A percentile compares a stretch with the other conserved stretches of the same genome.
Conservation (phyloP, 1,140 invertebrate species). For the Mactra quadrangularis region DNA sequence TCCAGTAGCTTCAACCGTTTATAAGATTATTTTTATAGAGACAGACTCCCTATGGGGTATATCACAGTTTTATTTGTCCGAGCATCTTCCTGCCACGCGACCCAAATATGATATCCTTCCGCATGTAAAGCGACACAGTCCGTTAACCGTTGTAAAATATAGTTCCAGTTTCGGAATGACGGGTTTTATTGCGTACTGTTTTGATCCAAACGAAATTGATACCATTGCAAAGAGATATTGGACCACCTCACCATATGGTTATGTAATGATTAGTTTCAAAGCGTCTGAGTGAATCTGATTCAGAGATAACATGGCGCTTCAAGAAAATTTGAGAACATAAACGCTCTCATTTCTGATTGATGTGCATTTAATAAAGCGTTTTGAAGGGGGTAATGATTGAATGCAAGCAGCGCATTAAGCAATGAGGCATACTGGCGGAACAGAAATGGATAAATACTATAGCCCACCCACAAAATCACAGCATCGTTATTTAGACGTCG, state of each 20-base stretch:
- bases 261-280: slow-evolving; percentile 8
- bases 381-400: too few species aligned
- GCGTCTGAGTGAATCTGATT: not conserved
- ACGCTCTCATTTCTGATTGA: too few species aligned
- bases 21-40: slow-evolving; percentile 46
- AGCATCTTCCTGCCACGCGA: slow-evolving; percentile 39
- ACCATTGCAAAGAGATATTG: not conserved
- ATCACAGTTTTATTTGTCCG: slow-evolving; percentile 38
- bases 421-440: too few species aligned
- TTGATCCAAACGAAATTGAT: slow-evolving; percentile 9
- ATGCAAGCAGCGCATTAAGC: too few species aligned
- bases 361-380: too few species aligned
- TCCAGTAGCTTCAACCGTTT: slow-evolving; percentile 10
- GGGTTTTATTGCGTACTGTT: slow-evolving; percentile 14
- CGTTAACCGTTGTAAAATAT: slow-evolving; percentile 19
- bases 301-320: too few species aligned
- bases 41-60: slow-evolving; percentile 46
- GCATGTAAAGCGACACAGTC: slow-evolving; percentile 32
- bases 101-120: slow-evolving; percentile 36
- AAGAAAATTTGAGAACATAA: too few species aligned
- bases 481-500: too few species aligned
- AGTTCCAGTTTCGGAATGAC: slow-evolving; percentile 10
- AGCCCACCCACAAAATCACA: too few species aligned
- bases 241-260: slow-evolving; percentile 32
- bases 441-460: too few species aligned